phyloP scores from a whole-genome alignment of 2,888 invertebrate species.

The Desoria tigrina region DNA sequence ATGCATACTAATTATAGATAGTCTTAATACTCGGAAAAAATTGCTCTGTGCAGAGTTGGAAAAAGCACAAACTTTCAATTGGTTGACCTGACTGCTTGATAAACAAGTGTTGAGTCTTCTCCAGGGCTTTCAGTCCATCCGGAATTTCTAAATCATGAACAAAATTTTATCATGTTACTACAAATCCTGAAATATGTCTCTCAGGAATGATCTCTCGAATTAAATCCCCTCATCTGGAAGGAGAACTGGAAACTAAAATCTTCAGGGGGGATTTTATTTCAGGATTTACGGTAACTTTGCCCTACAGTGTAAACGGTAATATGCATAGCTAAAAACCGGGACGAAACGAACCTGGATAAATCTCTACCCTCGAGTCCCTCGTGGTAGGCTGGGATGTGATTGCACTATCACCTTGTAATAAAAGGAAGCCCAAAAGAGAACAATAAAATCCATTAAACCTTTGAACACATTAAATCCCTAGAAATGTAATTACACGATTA shows the following conservation, averaged over 20 bases:
- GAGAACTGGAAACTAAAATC: too few species aligned
- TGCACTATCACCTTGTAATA: conserved; percentile 14
- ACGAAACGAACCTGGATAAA: conserved; percentile 3
- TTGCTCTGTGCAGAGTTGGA: too few species aligned
- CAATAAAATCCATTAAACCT: background rate
- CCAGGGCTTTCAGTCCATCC: conserved; percentile 43
- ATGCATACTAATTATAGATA: too few species aligned
- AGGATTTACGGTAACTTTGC: background rate
- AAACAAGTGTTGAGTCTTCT: conserved; percentile 44
- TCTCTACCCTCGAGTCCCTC: background rate
- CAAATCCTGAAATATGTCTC: too few species aligned
- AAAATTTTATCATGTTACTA: too few species aligned
- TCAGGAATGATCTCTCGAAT: too few species aligned
- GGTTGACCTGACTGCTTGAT: conserved; percentile 49
- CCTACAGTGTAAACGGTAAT: background rate
- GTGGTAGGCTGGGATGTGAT: conserved; percentile 8
- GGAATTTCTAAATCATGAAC: conserved; percentile 45
- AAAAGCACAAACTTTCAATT: conserved; percentile 44
- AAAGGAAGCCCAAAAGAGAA: background rate
- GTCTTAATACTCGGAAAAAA: too few species aligned
- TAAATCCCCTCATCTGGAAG: too few species aligned
- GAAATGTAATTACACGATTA: background rate
- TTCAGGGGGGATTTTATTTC: background rate
- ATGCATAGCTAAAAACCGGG: background rate
- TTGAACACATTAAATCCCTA: background rate